These are phyloP conservation scores for Drosophila nigrodunni DNA, from an alignment of 1,140 invertebrate species.

Conservation along the genomic window DNA sequence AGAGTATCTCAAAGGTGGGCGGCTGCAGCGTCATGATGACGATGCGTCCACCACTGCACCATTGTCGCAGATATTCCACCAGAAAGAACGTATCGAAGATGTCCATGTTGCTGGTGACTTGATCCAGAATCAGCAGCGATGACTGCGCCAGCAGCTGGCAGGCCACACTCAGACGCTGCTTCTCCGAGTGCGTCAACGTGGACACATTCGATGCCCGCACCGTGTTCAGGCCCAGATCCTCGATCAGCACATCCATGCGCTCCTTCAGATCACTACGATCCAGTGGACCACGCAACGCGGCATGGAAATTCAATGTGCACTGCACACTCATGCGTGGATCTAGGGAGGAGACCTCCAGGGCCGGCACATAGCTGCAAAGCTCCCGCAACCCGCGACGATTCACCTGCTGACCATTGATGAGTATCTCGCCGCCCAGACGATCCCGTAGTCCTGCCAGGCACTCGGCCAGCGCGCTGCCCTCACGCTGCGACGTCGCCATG, in stretches of 20 bases:
- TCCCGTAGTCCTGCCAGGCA: constrained; percentile 90
- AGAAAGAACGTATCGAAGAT: constrained; percentile 98
- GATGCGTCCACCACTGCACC: constrained; percentile 93
- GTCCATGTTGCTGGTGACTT: constrained; percentile 96
- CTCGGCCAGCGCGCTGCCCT: constrained; percentile 93
- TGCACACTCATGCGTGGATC: constrained; percentile 91
- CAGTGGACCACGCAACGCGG: constrained; percentile 88
- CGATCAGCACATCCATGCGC: constrained; percentile 92
- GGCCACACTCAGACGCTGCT: constrained; percentile 93
- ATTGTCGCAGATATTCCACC: constrained; percentile 96
- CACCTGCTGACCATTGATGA: constrained; percentile 94
- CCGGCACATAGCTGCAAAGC: constrained; percentile 83
- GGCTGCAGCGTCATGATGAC: constrained; percentile 97
- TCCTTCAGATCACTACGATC: constrained; percentile 88
- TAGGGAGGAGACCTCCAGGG: constrained; percentile 82
- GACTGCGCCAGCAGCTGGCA: constrained; percentile 93
- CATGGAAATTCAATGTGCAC: constrained; percentile 92
- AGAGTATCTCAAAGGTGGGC: constrained; percentile 97
- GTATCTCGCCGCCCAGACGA: constrained; percentile 91
- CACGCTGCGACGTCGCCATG: constrained; percentile 92
- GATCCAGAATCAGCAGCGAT: constrained; percentile 93
- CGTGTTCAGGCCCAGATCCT: constrained; percentile 95
- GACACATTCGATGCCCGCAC: constrained; percentile 92
- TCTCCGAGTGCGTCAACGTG: constrained; percentile 93
- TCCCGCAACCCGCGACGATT: constrained; percentile 89